Percentiles rank a stretch among this genome's conserved stretches.
phyloP scores from a whole-genome alignment of 2,888 invertebrate genomes.

The Meta bourneti region DNA sequence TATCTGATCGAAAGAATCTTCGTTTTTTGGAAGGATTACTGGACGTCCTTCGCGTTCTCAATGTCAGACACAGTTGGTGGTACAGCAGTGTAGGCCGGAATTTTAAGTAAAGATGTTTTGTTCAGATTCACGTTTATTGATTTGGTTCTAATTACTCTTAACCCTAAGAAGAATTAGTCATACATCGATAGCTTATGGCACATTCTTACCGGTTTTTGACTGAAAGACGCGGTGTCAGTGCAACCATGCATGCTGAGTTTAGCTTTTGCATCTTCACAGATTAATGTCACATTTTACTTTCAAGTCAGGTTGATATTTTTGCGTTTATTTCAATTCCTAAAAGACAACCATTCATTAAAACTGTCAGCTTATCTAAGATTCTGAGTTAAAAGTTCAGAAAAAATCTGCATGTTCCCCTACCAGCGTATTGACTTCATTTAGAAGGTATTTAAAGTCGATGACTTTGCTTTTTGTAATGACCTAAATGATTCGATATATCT shows the following conservation, averaged over 20 bases:
- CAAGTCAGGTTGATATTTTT: background rate
- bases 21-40: constrained; percentile 11
- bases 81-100: constrained; percentile 11
- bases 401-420: too few relatives aligned
- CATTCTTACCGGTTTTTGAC: background rate
- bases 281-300: background rate
- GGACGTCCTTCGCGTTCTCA: constrained; percentile 43
- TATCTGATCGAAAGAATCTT: background rate
- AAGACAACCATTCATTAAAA: background rate
- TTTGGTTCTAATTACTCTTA: background rate
- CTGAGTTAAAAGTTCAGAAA: background rate
- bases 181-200: background rate
- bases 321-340: background rate
- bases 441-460: too few relatives aligned
- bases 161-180: background rate
- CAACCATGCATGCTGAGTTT: background rate
- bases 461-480: too few relatives aligned
- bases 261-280: background rate
- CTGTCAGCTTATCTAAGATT: background rate
- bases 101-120: background rate
- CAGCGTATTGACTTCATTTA: too few relatives aligned
- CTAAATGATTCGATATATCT: too few relatives aligned
- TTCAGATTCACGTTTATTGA: background rate
- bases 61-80: constrained; percentile 44
- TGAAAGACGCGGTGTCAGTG: background rate